These are phyloP conservation scores for Eucera pruinosa DNA, from an alignment of 2,888 invertebrate genomes.

Conservation along the genomic window DNA sequence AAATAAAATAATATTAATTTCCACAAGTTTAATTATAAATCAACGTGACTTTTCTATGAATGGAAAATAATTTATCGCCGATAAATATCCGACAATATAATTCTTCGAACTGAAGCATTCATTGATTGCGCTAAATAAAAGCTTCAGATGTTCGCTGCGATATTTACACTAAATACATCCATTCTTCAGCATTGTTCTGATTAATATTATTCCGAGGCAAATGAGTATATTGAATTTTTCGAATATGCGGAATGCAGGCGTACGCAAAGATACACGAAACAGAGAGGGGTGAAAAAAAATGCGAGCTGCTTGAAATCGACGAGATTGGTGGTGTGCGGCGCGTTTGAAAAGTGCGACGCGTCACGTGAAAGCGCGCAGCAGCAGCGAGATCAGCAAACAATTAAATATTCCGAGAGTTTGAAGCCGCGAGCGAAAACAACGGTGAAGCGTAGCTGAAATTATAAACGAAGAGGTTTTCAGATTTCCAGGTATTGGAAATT, in stretches of 20 bases:
- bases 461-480: slow-evolving; percentile 21
- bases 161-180: no score
- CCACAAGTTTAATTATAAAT: no score
- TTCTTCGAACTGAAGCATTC: no score
- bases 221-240: neutral
- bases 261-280: no score
- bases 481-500: slow-evolving; percentile 34
- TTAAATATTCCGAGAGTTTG: slow-evolving; percentile 22
- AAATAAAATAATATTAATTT: no score
- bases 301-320: neutral
- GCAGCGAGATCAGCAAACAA: slow-evolving; percentile 3
- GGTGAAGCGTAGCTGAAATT: slow-evolving; percentile 13
- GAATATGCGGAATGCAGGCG: no score
- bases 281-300: neutral
- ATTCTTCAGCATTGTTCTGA: neutral
- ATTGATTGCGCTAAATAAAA: no score
- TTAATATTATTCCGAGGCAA: neutral
- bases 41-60: no score
- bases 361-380: neutral
- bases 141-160: no score
- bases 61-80: no score
- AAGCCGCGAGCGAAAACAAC: neutral
- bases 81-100: no score
- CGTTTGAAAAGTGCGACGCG: neutral
- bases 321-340: neutral